Conservation (phyloP, 2,888 invertebrate species). For the Ochropleura leucogaster region DNA sequence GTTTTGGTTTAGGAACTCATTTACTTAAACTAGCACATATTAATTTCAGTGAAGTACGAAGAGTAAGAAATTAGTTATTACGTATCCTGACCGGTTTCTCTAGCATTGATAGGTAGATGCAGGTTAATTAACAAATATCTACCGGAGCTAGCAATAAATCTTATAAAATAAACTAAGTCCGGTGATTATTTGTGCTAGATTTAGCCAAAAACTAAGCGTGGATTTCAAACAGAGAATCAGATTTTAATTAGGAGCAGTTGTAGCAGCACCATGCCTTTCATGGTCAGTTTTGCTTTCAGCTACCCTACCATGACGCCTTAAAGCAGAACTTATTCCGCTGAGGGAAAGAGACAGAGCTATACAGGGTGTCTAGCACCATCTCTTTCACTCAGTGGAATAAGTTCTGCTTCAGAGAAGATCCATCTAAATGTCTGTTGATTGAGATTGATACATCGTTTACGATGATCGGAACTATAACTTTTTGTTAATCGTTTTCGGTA, state of each 20-base stretch:
- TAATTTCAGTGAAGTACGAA: constrained; percentile 25
- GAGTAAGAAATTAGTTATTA: constrained; percentile 48
- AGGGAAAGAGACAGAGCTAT: no score
- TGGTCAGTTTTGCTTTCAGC: not conserved
- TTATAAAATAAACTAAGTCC: no score
- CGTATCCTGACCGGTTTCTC: constrained; percentile 31
- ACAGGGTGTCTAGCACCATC: no score
- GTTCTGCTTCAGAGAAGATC: no score
- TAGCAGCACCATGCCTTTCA: not conserved
- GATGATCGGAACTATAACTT: not conserved
- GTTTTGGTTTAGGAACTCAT: constrained; percentile 29
- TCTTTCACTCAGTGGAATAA: no score
- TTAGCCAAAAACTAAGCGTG: no score
- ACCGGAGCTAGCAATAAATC: not conserved
- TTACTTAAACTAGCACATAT: constrained; percentile 24
- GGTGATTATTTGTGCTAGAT: not conserved
- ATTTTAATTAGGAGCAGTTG: not conserved
- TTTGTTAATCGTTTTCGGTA: not conserved
- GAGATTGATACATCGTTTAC: not conserved
- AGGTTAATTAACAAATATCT: constrained; percentile 43
- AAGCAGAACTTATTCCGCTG: no score
- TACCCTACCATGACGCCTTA: no score
- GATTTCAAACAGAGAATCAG: no score
- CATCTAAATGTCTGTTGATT: not conserved
- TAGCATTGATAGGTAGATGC: constrained; percentile 31